Base-by-base conservation (phyloP, 35 echinoderm and acorn worm genomes). In the Acanthaster planci region DNA sequence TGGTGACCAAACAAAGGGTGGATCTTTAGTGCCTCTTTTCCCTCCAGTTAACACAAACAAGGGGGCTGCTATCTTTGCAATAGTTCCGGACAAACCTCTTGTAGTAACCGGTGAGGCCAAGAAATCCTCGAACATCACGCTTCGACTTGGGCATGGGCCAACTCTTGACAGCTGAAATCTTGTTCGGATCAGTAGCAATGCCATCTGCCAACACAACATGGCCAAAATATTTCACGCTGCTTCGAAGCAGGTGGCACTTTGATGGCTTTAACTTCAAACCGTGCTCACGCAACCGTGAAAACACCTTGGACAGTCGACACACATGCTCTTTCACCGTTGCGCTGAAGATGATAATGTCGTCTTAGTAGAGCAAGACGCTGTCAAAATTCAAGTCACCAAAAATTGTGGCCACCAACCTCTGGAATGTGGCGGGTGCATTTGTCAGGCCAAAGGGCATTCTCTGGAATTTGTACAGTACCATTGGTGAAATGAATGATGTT, bases 281-380 rank as follows among this genome's bases (percentile, higher is more conserved):
- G 79, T 42, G 59, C 38, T 86, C 55, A 9, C 30, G 35, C 27
- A 85, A 34, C 18, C 52, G 7, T 36, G 6, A 14, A 39, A 90
- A 85, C 29, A 90, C 88, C 17, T 56, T 27, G 2, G 0, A 21
- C 16, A 84, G 22, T 0, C 64, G 18, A 19, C 2, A 9, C 36
- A 78, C 12, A 37, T 76, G 26, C 47, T 85, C 56, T 19, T 85
- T 40, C 7, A 91, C 32, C 10, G 60, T 85, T 31, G 21, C 17
- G 21, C 84, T 67, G 52, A 52, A 91, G 21, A 90, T 67, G n/a
- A 90, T 76, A 35, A 90, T 85, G 72, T 90, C 88, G 51, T 85
- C 88, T 12, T 77, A n/a, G 40, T 90, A 78, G n/a, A 76, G 67
- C 67, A 1, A 52, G 64, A 34, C 30, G 67, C n/a, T n/a, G n/a